Percentiles rank a stretch among this genome's conserved stretches.
These are phyloP conservation scores for Pomacea canaliculata DNA, from an alignment of 2,888 invertebrate genomes.

Conservation along the genomic window DNA sequence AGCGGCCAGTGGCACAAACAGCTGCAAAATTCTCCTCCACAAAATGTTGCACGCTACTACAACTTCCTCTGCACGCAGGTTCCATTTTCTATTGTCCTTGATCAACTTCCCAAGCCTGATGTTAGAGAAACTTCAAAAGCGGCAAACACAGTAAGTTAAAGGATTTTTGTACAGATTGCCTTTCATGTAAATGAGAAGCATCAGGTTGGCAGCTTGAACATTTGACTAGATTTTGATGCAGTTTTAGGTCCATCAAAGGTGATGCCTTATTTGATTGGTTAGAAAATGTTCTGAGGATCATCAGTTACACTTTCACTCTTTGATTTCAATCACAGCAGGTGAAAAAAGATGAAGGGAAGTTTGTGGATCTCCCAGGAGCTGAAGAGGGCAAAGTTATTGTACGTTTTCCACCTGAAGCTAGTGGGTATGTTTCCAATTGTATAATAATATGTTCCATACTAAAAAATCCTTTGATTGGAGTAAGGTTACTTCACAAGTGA, in stretches of 20 bases:
- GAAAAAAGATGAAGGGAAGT: constrained; percentile 91
- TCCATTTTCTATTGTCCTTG: constrained; percentile 50
- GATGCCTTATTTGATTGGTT: background rate
- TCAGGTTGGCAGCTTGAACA: no score
- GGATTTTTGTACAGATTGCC: no score
- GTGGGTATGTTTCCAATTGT: constrained; percentile 77
- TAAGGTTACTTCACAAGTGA: no score
- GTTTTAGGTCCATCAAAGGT: background rate
- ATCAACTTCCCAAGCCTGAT: constrained; percentile 42
- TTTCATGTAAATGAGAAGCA: no score
- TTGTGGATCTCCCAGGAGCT: constrained; percentile 94
- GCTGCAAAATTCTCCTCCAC: constrained; percentile 47
- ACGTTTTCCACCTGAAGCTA: constrained; percentile 99
- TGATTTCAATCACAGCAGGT: constrained; percentile 35
- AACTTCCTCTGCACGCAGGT: constrained; percentile 60
- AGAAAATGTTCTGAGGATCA: no score
- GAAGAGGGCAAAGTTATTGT: constrained; percentile 98
- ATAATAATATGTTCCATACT: background rate
- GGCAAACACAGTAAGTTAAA: constrained; percentile 46
- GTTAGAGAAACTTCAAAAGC: constrained; percentile 39
- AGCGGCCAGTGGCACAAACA: constrained; percentile 56
- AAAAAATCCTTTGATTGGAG: no score
- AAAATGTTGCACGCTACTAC: constrained; percentile 68
- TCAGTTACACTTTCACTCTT: no score
- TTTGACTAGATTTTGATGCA: background rate